These are phyloP conservation scores for Tauraco hartlaubi DNA, from an alignment of 2,797 vertebrate species.

Conservation along the genomic window DNA sequence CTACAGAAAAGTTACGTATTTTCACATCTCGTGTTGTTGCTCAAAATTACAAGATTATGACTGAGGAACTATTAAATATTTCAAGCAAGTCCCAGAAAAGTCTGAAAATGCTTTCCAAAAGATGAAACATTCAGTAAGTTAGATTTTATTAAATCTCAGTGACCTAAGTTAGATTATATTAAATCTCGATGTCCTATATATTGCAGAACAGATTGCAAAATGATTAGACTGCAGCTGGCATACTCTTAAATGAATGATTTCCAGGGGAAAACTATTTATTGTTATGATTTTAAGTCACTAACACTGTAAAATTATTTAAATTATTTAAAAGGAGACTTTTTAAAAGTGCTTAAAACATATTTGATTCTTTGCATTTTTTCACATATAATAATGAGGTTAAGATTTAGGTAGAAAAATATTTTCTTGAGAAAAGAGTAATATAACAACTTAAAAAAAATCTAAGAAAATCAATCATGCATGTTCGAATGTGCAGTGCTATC, in stretches of 20 bases:
- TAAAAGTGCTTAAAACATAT: background rate
- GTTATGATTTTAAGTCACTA: background rate
- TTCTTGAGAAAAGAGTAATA: background rate
- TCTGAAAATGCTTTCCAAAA: background rate
- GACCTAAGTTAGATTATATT: background rate
- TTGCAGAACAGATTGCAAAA: slow-evolving; percentile 14
- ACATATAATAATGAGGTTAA: background rate
- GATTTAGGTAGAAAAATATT: background rate
- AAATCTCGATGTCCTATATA: background rate
- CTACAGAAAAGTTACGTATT: background rate
- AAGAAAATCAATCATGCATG: background rate
- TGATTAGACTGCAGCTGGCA: background rate
- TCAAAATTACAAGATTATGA: background rate
- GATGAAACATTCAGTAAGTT: background rate
- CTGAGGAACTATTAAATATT: slow-evolving; percentile 7
- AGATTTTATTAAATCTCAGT: slow-evolving; percentile 14
- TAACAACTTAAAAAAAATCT: background rate
- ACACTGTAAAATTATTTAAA: background rate
- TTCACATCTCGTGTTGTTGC: background rate
- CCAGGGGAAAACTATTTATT: background rate
- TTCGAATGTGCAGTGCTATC: background rate
- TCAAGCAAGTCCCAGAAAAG: background rate
- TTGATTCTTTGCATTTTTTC: background rate
- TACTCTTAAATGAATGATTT: background rate
- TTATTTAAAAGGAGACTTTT: background rate